These are phyloP conservation scores for Archilochus colubris DNA, from an alignment of 2,113 vertebrate genomes.

Conservation along the genomic window DNA sequence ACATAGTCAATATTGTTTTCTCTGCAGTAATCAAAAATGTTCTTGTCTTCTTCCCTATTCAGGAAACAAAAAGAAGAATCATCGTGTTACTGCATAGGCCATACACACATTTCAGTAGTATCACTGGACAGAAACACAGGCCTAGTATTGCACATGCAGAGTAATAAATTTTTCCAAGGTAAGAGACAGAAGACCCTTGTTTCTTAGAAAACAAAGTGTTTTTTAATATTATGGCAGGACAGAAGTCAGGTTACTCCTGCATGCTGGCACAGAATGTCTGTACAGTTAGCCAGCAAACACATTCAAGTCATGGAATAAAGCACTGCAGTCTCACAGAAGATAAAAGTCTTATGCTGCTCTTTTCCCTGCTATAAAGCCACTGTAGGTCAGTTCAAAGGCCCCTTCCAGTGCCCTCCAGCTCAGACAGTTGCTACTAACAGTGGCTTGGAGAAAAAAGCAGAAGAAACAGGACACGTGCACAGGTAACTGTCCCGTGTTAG, in stretches of 20 bases:
- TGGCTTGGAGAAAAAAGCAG: neutral
- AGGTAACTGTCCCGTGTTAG: neutral
- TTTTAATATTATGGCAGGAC: neutral
- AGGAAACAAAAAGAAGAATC: constrained; percentile 54
- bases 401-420: neutral
- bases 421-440: accelerated
- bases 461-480: neutral
- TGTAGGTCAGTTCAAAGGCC: neutral
- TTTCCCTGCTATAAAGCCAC: neutral
- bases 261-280: neutral
- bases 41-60: constrained; percentile 95
- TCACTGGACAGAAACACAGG: neutral
- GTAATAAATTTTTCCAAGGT: neutral
- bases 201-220: neutral
- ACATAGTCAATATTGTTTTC: constrained; percentile 95
- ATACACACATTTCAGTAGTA: neutral
- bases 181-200: neutral
- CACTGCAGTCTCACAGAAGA: neutral
- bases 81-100: constrained; percentile 21
- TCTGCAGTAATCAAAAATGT: constrained; percentile 98
- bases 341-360: neutral
- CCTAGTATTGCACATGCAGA: neutral
- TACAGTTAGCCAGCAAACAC: neutral
- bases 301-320: neutral
- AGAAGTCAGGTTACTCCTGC: neutral